Base-by-base conservation (phyloP, 2,888 invertebrate genomes). In the Cheilosia variabilis region DNA sequence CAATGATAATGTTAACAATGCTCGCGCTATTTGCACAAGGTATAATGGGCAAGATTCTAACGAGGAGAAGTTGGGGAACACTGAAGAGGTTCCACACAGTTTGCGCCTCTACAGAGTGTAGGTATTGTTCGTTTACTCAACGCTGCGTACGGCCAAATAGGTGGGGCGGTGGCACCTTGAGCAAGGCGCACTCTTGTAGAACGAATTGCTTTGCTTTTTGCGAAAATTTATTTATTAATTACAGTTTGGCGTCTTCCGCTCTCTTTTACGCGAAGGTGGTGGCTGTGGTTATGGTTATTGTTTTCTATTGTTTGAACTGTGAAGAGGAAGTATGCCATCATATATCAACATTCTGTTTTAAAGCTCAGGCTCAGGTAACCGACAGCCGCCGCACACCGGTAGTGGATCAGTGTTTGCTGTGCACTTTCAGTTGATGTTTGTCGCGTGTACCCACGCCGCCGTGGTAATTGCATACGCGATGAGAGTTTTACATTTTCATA, bases 391-490 rank as follows among this genome's bases (percentile, higher is more conserved):
- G 24, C 27, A 6, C 37, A 58, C 47, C 71, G 22, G 17, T 31
- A 37, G 37, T 43, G 52, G 50, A 43, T 75, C 62, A 63, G 72
- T 78, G 57, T 84, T 79, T 79, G 79, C 60, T 81, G 71, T 81
- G 62, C 68, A 81, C 80, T 81, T 86, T 86, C 72, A 81, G 57
- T 77, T 68, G 58, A 80, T 76, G 66, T 65, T 75, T 37, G 80
- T 76, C 75, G 71, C 66, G 71, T 86, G 81, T 86, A 72, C 86
- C 86, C 81, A 86, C 76, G 86, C 80, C 6, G 45, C 19, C 34
- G 34, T 60, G 76, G 81, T 81, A 81, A 86, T 80, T 86, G 76
- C 76, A 86, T 86, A 80, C 80, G 66, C 71, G 66, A 72, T 68
- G 60, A 72, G 52, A 75, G 75, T 69, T 75, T 79, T 79, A 84